Conservation (phyloP, 2,797 vertebrate species). For the Babyrousa celebensis region DNA sequence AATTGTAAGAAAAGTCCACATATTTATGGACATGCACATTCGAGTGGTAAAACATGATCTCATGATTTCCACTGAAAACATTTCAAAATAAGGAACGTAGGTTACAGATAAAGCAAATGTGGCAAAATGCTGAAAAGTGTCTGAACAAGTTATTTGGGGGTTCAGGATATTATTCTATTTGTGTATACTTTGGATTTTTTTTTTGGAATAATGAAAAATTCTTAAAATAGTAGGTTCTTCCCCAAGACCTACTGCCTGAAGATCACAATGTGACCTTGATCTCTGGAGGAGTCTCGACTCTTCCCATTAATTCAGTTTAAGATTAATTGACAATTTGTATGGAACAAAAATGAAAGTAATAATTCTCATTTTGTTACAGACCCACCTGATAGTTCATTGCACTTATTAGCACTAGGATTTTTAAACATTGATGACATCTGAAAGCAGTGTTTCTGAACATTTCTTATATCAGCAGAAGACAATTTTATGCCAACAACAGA, state of each 20-base stretch:
- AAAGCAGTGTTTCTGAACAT: not conserved
- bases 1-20: not conserved
- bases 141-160: not conserved
- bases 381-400: not conserved
- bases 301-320: conserved; percentile 29
- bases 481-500: not conserved
- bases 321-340: conserved; percentile 17
- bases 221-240: not conserved
- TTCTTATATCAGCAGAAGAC: not conserved
- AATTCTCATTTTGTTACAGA: not conserved
- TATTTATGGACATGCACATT: not conserved
- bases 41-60: not conserved
- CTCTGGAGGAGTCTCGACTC: not conserved
- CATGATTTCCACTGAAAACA: not conserved
- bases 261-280: not conserved
- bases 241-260: not conserved
- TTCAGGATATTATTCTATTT: not conserved
- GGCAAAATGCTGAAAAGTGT: not conserved
- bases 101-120: conserved; percentile 4
- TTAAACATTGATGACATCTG: not conserved
- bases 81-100: not conserved
- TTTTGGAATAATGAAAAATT: not conserved
- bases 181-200: not conserved
- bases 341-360: conserved; percentile 13
- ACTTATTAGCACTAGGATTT: not conserved